These are phyloP conservation scores for Arrhamphus sclerolepis DNA, from an alignment of 2,797 vertebrate species.

Conservation along the genomic window DNA sequence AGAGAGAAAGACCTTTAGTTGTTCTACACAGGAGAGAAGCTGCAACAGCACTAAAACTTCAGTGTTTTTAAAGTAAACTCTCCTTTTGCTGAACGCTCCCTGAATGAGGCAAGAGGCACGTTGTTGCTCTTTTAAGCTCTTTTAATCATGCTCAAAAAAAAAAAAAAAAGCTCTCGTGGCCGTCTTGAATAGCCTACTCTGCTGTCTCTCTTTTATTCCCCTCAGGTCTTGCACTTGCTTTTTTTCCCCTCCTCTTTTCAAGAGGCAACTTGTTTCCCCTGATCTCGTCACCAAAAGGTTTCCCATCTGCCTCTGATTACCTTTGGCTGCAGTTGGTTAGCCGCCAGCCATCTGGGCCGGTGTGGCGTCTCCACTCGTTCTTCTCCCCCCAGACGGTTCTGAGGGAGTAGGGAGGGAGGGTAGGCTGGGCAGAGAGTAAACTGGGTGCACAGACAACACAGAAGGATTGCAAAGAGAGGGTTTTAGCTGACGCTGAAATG, in stretches of 20 bases:
- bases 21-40: slow-evolving; percentile 68
- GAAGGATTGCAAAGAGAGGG: slow-evolving; percentile 37
- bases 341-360: slow-evolving; percentile 81
- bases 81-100: slow-evolving; percentile 54
- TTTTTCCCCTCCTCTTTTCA: slow-evolving; percentile 55
- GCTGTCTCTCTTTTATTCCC: slow-evolving; percentile 54
- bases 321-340: slow-evolving; percentile 85
- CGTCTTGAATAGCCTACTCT: slow-evolving; percentile 53
- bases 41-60: slow-evolving; percentile 74
- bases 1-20: slow-evolving; percentile 70
- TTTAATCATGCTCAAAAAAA: slow-evolving; percentile 15
- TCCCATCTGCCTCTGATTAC: slow-evolving; percentile 93
- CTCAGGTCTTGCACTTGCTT: slow-evolving; percentile 49
- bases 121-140: slow-evolving; percentile 42
- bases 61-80: slow-evolving; percentile 67
- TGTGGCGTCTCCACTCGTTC: slow-evolving; percentile 74
- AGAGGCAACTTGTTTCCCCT: slow-evolving; percentile 83
- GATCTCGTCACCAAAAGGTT: slow-evolving; percentile 83
- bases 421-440: slow-evolving; percentile 38
- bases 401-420: slow-evolving; percentile 48
- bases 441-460: slow-evolving; percentile 66
- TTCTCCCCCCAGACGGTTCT: slow-evolving; percentile 67
- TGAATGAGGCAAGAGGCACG: slow-evolving; percentile 45
- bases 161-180: slow-evolving; percentile 67
- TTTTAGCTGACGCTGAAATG: slow-evolving; percentile 62